A percentile compares a stretch with the other conserved stretches of the same genome.
Conservation (phyloP, 2,888 invertebrate species). For the Cheilosia variabilis region DNA sequence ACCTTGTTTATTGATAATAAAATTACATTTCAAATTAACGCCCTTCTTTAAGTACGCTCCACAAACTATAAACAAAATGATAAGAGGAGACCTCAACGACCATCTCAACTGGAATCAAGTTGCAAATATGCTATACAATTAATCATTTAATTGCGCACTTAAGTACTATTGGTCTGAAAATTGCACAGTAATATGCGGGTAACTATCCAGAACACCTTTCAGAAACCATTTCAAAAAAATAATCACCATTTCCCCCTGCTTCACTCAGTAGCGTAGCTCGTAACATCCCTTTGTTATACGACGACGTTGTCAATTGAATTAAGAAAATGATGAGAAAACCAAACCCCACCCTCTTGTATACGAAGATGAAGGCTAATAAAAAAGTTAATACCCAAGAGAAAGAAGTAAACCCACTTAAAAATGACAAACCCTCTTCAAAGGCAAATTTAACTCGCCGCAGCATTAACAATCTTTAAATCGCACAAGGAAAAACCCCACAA, state of each 20-base stretch:
- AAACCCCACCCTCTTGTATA: background rate
- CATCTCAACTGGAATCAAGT: no score
- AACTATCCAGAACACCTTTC: conserved; percentile 34
- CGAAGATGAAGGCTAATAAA: background rate
- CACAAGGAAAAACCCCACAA: background rate
- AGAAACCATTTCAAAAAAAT: no score
- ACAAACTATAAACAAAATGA: background rate
- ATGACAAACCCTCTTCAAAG: conserved; percentile 10
- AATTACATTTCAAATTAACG: no score
- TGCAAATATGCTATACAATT: conserved; percentile 21
- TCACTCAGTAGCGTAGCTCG: background rate
- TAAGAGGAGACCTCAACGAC: background rate
- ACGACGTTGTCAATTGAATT: conserved; percentile 10
- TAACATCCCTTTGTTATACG: background rate
- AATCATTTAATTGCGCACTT: conserved; percentile 55
- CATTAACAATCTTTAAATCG: conserved; percentile 26
- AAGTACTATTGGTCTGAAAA: conserved; percentile 50
- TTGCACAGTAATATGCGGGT: conserved; percentile 44
- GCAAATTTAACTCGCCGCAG: conserved; percentile 7
- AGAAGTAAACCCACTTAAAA: background rate
- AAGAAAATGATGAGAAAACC: background rate
- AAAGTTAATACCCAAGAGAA: background rate
- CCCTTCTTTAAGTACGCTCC: no score
- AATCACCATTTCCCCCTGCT: background rate
- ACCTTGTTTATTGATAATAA: no score